These are phyloP conservation scores for Malacosoma neustria DNA, from an alignment of 2,888 invertebrate genomes.

Conservation along the genomic window DNA sequence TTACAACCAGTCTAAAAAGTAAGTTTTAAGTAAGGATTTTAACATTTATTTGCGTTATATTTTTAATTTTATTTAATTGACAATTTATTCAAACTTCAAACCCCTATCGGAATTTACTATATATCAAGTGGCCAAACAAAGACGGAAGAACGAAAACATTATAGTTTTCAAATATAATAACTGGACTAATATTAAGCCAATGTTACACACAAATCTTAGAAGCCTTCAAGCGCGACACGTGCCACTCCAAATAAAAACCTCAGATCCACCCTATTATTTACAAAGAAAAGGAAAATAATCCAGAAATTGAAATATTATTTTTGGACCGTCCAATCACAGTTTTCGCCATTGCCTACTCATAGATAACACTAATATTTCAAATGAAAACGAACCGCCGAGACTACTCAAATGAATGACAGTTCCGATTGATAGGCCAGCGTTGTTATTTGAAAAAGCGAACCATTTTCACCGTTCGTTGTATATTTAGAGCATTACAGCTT, in stretches of 20 bases:
- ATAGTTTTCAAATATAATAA: not conserved
- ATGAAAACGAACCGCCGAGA: slow-evolving; percentile 39
- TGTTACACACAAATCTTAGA: slow-evolving; percentile 11
- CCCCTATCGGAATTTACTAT: no score
- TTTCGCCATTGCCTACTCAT: slow-evolving; percentile 57
- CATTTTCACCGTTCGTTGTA: not conserved
- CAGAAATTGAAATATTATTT: slow-evolving; percentile 61
- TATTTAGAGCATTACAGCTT: no score
- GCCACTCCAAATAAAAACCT: slow-evolving; percentile 38
- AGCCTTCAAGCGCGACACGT: slow-evolving; percentile 37
- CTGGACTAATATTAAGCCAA: not conserved
- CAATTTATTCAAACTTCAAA: no score
- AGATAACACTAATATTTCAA: slow-evolving; percentile 68
- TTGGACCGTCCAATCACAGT: slow-evolving; percentile 44
- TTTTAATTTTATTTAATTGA: no score
- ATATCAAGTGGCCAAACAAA: no score
- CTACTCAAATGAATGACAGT: slow-evolving; percentile 66
- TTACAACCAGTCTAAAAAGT: no score
- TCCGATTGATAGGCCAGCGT: slow-evolving; percentile 60
- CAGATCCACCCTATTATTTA: slow-evolving; percentile 54
- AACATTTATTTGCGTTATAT: no score
- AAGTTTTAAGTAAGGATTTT: no score
- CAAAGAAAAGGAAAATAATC: slow-evolving; percentile 69
- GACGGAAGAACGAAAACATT: no score
- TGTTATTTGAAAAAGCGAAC: slow-evolving; percentile 73